These are phyloP conservation scores for Drosophila persimilis DNA, from an alignment of 1,140 invertebrate species.

Conservation along the genomic window DNA sequence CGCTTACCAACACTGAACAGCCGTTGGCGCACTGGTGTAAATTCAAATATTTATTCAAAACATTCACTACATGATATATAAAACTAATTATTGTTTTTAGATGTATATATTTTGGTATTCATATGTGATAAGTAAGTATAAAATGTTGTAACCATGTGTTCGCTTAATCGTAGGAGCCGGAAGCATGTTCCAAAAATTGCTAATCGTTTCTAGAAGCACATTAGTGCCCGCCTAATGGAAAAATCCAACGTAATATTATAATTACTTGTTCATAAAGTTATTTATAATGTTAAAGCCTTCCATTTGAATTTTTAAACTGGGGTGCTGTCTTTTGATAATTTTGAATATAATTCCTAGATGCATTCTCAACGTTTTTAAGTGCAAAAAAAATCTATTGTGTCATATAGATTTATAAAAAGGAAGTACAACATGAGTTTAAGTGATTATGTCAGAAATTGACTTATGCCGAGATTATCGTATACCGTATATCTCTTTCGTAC, in stretches of 20 bases:
- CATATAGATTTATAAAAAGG: constrained; percentile 61
- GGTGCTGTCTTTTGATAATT: constrained; percentile 51
- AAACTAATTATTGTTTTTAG: constrained; percentile 56
- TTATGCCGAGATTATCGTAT: constrained; percentile 35
- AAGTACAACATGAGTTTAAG: constrained; percentile 63
- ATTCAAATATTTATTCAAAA: constrained; percentile 54
- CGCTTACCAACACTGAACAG: neutral
- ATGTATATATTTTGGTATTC: constrained; percentile 26
- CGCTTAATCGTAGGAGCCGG: constrained; percentile 36
- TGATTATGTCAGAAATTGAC: constrained; percentile 79
- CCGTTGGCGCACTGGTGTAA: neutral
- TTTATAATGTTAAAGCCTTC: constrained; percentile 73
- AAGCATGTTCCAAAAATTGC: constrained; percentile 47
- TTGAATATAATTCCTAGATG: constrained; percentile 29
- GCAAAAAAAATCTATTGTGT: constrained; percentile 45
- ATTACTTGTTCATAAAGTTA: constrained; percentile 52
- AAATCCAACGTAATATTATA: constrained; percentile 51
- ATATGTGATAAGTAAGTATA: constrained; percentile 40
- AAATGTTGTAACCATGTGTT: constrained; percentile 48
- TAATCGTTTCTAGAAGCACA: constrained; percentile 31
- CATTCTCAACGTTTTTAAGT: constrained; percentile 54
- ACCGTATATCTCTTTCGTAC: constrained; percentile 16
- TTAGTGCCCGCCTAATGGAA: constrained; percentile 34
- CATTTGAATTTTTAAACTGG: constrained; percentile 50
- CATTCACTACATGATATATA: constrained; percentile 39